phyloP scores from a whole-genome alignment of 2,113 vertebrate species.

The Passer montanus region DNA sequence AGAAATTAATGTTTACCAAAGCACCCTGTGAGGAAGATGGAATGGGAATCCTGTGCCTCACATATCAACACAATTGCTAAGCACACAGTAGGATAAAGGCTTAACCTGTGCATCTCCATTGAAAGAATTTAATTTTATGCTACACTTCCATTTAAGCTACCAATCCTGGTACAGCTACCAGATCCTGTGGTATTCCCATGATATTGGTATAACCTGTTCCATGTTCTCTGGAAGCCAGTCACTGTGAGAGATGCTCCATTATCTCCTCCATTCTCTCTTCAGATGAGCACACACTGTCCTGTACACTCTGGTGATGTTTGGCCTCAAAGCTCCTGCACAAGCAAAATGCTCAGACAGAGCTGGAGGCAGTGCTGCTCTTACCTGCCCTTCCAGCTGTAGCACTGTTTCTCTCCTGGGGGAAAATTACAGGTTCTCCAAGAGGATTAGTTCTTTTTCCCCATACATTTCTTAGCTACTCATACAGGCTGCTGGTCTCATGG shows the following conservation, averaged over 20 bases:
- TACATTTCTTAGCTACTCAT: not conserved
- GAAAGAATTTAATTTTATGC: not conserved
- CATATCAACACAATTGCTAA: not conserved
- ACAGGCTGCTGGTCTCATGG: not conserved
- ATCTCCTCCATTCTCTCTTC: not conserved
- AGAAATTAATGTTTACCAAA: not conserved
- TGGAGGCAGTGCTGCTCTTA: constrained; percentile 5
- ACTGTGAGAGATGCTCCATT: not conserved
- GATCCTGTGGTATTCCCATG: not conserved
- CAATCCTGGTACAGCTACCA: not conserved
- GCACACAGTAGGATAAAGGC: not conserved
- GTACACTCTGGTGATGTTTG: not conserved
- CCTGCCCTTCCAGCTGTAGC: constrained; percentile 1
- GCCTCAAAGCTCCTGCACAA: not conserved
- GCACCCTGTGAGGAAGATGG: not conserved
- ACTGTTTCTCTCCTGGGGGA: not conserved
- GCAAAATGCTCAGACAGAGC: constrained; percentile 3
- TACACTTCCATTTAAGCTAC: not conserved
- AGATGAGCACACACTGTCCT: not conserved
- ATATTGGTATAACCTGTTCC: not conserved
- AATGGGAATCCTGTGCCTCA: not conserved
- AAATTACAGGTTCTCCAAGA: constrained; percentile 19
- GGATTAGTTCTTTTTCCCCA: not conserved
- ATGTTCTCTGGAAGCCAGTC: not conserved
- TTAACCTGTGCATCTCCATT: not conserved